Base-by-base conservation (phyloP, 2,113 vertebrate species). In the Gymnorhina tibicen region DNA sequence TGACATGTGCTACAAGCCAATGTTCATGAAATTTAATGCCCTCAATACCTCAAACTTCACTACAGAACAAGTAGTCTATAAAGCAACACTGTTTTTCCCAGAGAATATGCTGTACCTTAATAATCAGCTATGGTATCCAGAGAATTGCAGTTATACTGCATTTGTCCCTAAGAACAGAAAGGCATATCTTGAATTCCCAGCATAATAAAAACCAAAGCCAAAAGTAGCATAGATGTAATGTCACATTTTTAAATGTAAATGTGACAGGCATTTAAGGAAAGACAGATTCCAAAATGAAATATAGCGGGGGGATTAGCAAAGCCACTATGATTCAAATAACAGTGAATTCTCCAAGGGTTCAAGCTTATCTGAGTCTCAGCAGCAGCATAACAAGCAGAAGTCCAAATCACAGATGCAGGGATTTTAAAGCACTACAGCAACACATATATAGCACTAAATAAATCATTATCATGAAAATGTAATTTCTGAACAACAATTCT, bases 351-450 rank as follows among this genome's bases (percentile, higher is more conserved):
- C 92, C 68, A 92, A 81, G 79, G 92, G 56, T 95, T 92, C 90
- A 89, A 78, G 90, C 88, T 97, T 96, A 97, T 97, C 96, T 95
- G 82, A 81, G 73, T 58, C 86, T 81, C 85, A 86, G 76, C 83
- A 96, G 93, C 91, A 93, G 66, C 56, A 58, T 68, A 94, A 92
- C 64, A 93, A 96, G 84, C 62, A 46, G 24, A 94, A 93, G 82
- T 59, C 79, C 59, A 96, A 95, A 88, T 85, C 82, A 88, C 44
- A 89, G 70, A 95, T 58, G 41, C 23, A 39, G 27, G 67, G 81
- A 94, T 87, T 91, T 74, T 74, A 67, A 88, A 93, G 67, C 75
- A 85, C 50, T 86, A 86, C 33, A 91, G 50, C 55, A 90, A 85
- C 26, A 69, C 21, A 83, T 70, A 94, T 13, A 66, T 33, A 80